Evolutionary conservation across 2,797 vertebrate species (phyloP).

Genomic region (Neomorphus geoffroyi): DNA sequence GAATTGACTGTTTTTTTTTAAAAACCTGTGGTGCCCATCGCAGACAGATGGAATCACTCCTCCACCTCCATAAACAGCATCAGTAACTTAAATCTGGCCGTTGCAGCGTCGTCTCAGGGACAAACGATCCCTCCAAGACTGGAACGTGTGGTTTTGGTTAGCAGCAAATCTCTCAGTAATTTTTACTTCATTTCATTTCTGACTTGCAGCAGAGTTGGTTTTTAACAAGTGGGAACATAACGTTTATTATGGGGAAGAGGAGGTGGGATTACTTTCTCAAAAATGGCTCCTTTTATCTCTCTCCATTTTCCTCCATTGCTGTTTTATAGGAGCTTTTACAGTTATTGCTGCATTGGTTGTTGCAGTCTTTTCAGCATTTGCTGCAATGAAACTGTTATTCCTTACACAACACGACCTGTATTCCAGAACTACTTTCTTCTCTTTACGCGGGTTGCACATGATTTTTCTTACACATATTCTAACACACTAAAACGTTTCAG

Average conservation of each 20-base stretch:
- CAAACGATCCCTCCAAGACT: slow-evolving; percentile 50
- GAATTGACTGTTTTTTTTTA: background rate
- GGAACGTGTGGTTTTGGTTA: slow-evolving; percentile 58
- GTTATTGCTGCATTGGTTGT: background rate
- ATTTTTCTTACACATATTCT: background rate
- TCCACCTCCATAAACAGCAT: slow-evolving; percentile 45
- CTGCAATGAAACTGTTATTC: background rate
- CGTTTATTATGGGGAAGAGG: background rate
- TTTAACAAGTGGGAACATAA: background rate
- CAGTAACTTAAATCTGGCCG: slow-evolving; percentile 23
- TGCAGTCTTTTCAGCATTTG: background rate
- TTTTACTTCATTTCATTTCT: slow-evolving; percentile 16
- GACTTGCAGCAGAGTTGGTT: background rate
- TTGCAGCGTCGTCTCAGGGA: slow-evolving; percentile 2
- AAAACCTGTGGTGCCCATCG: background rate
- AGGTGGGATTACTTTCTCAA: background rate
- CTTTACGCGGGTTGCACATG: background rate
- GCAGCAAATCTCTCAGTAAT: slow-evolving; percentile 19
- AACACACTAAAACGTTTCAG: background rate
- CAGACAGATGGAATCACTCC: slow-evolving; percentile 46
- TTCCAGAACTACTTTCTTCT: background rate
- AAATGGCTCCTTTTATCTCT: slow-evolving; percentile 1
- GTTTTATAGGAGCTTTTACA: background rate
- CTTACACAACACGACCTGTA: background rate
- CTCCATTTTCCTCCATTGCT: background rate